Base-by-base conservation (phyloP, 2,113 vertebrate species). In the Lepidiolamprologus cunningtoni region DNA sequence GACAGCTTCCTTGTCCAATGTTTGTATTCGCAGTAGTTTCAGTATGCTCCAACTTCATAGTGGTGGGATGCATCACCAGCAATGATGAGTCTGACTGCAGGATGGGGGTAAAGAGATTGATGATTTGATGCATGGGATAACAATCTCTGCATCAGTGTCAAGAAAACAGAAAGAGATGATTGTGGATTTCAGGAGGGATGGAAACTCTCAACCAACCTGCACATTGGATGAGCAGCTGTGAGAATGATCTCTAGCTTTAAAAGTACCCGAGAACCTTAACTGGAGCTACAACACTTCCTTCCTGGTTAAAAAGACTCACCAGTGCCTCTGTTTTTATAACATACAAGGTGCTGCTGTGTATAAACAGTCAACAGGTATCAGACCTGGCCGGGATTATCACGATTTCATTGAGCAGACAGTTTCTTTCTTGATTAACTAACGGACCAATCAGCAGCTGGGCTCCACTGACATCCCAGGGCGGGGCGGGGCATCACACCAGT, bases 401-500 rank as follows among this genome's bases (percentile, higher is more conserved):
- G 9, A 37, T 52, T 86, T 78, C 4, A 88, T 31, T 54, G 10
- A 85, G 17, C 89, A 80, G 80, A 86, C 86, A 73, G 12, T 66
- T 82, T 86, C 19, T 8, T 33, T n/a, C 6, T 16, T 2, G 66
- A 40, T 21, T 26, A 33, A 89, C 21, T 1, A 37, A 31, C 11
- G 4, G 86, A 66, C 95, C 95, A 96, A 96, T 96, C 88, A 93
- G 47, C 90, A 28, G 14, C 83, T 45, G 80, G 23, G 3, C 9
- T 71, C 3, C 28, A 4, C 28, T 21, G 81, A 68, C 88, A 80
- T 14, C 4, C 17, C 1, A 8, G 57, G 68, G 68, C n/a, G n/a
- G 83, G 96, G 96, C 96, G 96, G 96, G 88, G 31, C 95, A 92
- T 97, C 96, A 95, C 95, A 86, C 95, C 95, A 97, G 96, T 19